These are phyloP conservation scores for Xenopus petersii DNA, from an alignment of 2,797 vertebrate genomes.

Conservation along the genomic window DNA sequence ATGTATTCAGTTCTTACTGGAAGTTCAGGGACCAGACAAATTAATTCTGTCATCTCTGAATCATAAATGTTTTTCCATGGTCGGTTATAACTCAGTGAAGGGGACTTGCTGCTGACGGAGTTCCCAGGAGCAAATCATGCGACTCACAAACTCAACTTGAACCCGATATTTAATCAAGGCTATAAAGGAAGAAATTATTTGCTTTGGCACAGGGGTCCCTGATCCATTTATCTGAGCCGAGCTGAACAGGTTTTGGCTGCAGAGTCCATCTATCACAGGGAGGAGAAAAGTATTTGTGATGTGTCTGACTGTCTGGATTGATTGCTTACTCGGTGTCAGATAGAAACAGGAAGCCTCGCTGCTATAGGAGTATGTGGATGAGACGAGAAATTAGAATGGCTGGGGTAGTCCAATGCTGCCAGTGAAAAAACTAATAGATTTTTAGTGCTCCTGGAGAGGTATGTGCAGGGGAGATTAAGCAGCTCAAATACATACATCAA, in stretches of 20 bases:
- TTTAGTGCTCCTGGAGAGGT: no score
- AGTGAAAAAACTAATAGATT: no score
- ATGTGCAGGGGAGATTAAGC: no score
- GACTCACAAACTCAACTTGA: constrained; percentile 8
- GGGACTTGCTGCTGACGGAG: constrained; percentile 7
- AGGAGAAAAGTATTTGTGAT: constrained; percentile 31
- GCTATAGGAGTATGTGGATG: background rate
- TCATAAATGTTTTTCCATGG: constrained; percentile 19
- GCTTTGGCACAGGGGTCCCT: constrained; percentile 24
- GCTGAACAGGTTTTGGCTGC: constrained; percentile 25
- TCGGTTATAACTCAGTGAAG: constrained; percentile 13
- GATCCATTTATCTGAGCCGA: constrained; percentile 30
- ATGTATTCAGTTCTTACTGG: background rate
- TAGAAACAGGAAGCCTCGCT: background rate
- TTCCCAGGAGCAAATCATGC: constrained; percentile 7
- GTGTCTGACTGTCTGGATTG: constrained; percentile 14
- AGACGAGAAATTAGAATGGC: background rate
- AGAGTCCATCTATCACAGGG: constrained; percentile 34
- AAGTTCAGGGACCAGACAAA: constrained; percentile 5
- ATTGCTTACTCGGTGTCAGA: background rate
- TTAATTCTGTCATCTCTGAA: background rate
- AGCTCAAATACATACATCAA: no score
- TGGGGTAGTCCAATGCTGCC: no score
- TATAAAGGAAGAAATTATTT: constrained; percentile 25
- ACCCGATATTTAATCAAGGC: constrained; percentile 38